Evolutionary conservation across 2,888 invertebrate species (phyloP).

Genomic region (Leucophenga montana): DNA sequence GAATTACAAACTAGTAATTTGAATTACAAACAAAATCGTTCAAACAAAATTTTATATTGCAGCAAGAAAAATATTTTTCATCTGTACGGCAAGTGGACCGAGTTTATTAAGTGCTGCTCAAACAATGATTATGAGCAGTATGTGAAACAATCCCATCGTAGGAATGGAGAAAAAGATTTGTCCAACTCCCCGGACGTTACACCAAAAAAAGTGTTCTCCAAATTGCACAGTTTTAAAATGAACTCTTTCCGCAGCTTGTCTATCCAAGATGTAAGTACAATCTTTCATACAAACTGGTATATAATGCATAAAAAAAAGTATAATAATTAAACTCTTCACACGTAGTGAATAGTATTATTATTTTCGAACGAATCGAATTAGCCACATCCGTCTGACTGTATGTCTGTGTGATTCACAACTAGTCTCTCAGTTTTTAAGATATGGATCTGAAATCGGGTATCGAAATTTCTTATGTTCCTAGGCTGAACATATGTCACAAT

Average conservation of each 20-base stretch:
- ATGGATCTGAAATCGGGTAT: no score
- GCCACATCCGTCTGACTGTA: no score
- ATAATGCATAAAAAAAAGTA: no score
- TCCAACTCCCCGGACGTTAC: constrained; percentile 84
- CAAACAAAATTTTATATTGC: constrained; percentile 15
- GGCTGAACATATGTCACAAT: no score
- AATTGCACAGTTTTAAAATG: constrained; percentile 88
- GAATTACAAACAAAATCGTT: background rate
- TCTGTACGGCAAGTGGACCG: constrained; percentile 96
- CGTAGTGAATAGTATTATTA: no score
- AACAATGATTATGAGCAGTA: constrained; percentile 82
- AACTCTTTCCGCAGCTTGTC: constrained; percentile 83
- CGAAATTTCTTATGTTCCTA: no score
- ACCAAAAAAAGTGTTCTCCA: constrained; percentile 85
- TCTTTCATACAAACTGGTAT: no score
- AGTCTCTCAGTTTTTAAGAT: no score
- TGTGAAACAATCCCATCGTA: constrained; percentile 77
- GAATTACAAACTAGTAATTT: background rate
- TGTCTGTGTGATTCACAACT: no score
- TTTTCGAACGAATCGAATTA: no score
- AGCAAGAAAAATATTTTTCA: constrained; percentile 79
- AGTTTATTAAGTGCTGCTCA: constrained; percentile 83
- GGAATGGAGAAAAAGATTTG: constrained; percentile 75
- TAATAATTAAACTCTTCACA: no score
- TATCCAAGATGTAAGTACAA: constrained; percentile 78